Percentiles rank a stretch among this genome's conserved stretches.
Evolutionary conservation across 2,113 vertebrate species (phyloP).

Genomic region (Deroptyus accipitrinus): DNA sequence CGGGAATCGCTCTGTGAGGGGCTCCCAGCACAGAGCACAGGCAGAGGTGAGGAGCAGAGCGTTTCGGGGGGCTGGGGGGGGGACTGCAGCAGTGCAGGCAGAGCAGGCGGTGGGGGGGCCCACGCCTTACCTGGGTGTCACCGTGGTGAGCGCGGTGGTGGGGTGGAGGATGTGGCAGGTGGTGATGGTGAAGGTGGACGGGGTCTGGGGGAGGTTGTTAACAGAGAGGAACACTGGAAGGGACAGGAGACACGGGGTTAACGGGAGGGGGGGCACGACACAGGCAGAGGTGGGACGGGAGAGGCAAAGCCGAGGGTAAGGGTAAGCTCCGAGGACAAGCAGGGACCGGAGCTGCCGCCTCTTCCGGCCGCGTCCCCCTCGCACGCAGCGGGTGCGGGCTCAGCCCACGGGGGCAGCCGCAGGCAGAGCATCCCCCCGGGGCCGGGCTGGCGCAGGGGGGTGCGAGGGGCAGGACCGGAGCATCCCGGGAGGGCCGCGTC

Average conservation of each 20-base stretch:
- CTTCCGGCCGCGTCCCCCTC: no score
- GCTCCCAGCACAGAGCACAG: not conserved
- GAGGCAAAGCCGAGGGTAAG: not conserved
- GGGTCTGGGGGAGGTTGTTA: slow-evolving; percentile 80
- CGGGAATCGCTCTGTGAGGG: not conserved
- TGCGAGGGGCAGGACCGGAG: not conserved
- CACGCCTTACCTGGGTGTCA: slow-evolving; percentile 79
- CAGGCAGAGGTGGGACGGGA: not conserved
- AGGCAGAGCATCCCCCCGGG: not conserved
- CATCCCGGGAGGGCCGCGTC: rapidly evolving
- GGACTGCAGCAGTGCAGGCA: not conserved
- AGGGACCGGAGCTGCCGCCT: not conserved
- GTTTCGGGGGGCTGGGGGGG: not conserved
- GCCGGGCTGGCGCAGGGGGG: rapidly evolving
- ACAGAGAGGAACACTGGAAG: slow-evolving; percentile 79
- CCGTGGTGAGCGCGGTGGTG: slow-evolving; percentile 71
- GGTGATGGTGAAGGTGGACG: slow-evolving; percentile 82
- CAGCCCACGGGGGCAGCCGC: rapidly evolving
- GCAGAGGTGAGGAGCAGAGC: not conserved
- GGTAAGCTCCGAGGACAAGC: not conserved
- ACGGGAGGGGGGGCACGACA: not conserved
- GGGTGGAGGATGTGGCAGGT: slow-evolving; percentile 82
- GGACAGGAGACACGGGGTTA: slow-evolving; percentile 64
- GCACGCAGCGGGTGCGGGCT: not conserved
- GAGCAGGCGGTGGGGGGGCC: not conserved